A percentile compares a stretch with the other conserved stretches of the same genome.
phyloP scores from a whole-genome alignment of 2,113 vertebrate species.

The Alces alces region DNA sequence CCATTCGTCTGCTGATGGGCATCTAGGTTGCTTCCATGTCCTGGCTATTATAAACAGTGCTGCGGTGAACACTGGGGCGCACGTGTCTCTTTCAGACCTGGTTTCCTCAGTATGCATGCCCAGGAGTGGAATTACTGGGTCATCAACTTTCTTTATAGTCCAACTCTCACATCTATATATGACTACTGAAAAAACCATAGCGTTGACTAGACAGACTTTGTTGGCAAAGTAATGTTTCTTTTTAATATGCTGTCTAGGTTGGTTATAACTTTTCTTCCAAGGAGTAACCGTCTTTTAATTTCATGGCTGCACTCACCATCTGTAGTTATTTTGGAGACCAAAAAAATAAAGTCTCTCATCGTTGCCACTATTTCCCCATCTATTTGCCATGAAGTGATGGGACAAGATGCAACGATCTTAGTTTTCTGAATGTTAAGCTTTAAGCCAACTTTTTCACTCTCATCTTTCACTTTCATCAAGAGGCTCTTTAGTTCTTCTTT shows the following conservation, averaged over 20 bases:
- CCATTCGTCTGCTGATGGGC: no score
- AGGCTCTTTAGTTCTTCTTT: not conserved
- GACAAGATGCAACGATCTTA: not conserved
- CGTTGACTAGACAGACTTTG: not conserved
- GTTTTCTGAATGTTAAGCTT: not conserved
- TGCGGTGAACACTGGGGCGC: no score
- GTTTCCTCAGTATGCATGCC: no score
- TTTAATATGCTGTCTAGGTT: not conserved
- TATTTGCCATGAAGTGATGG: not conserved
- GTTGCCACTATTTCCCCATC: not conserved
- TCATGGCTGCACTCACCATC: not conserved
- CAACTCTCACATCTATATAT: not conserved
- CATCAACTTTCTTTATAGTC: not conserved
- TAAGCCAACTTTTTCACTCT: not conserved
- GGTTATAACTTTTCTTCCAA: not conserved
- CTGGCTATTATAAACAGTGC: no score
- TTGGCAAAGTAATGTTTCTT: not conserved
- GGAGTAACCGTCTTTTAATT: not conserved
- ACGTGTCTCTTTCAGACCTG: no score
- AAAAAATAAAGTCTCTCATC: not conserved
- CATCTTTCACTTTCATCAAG: not conserved
- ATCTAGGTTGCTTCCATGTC: no score
- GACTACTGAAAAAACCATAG: not conserved
- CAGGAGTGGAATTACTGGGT: no score
- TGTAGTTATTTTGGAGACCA: not conserved